phyloP scores from a whole-genome alignment of 2,888 invertebrate species.

The Cheilosia impressa region DNA sequence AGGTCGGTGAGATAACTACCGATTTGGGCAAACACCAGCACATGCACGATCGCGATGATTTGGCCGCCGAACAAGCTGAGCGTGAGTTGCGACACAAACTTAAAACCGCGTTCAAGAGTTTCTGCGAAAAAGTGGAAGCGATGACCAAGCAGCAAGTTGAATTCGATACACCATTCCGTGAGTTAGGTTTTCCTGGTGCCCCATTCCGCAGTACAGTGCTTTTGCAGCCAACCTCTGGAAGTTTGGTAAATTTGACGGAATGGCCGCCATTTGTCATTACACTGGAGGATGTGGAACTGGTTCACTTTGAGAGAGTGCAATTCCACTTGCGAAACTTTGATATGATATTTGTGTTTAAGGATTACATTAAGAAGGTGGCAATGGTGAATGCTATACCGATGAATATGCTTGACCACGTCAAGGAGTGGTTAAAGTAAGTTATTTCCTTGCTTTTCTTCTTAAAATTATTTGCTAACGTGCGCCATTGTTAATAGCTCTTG shows the following conservation, averaged over 20 bases:
- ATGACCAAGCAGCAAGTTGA: slow-evolving; percentile 99
- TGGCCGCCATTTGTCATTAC: slow-evolving; percentile 99
- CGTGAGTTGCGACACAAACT: slow-evolving; percentile 97
- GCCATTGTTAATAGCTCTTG: slow-evolving; percentile 88
- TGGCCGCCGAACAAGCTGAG: slow-evolving; percentile 99
- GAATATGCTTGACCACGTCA: slow-evolving; percentile 99
- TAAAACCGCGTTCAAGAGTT: slow-evolving; percentile 98
- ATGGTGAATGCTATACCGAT: slow-evolving; percentile 99
- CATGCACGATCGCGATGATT: slow-evolving; percentile 99
- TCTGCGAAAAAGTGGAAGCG: slow-evolving; percentile 97
- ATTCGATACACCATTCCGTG: slow-evolving; percentile 99
- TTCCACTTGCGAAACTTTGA: slow-evolving; percentile 99
- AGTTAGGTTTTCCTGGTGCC: slow-evolving; percentile 98
- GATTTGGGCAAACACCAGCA: slow-evolving; percentile 99
- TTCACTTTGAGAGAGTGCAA: slow-evolving; percentile 99
- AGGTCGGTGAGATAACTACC: slow-evolving; percentile 99
- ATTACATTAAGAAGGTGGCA: slow-evolving; percentile 95
- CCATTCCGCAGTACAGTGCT: slow-evolving; percentile 98
- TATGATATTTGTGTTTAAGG: slow-evolving; percentile 99
- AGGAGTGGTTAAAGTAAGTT: slow-evolving; percentile 98
- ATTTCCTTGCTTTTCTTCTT: slow-evolving; percentile 10
- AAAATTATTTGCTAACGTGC: neutral
- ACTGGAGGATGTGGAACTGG: slow-evolving; percentile 97
- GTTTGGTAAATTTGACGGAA: slow-evolving; percentile 97
- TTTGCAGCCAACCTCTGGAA: slow-evolving; percentile 98